These are phyloP conservation scores for Euthynnus affinis DNA, from an alignment of 2,797 vertebrate species.

Conservation along the genomic window DNA sequence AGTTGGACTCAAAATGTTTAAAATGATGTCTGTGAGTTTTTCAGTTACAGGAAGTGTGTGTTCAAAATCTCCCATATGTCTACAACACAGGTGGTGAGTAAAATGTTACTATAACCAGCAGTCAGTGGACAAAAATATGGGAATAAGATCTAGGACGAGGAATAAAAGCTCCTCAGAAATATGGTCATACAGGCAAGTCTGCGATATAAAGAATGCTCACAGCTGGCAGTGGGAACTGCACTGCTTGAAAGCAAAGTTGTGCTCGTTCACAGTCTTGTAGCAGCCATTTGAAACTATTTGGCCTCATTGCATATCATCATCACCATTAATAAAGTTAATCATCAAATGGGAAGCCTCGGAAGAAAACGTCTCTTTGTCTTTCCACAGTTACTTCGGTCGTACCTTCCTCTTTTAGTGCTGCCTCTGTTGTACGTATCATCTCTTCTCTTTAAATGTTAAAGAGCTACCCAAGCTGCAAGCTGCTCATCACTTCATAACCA, in stretches of 20 bases:
- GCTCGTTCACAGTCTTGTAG: background rate
- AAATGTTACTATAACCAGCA: too few species aligned
- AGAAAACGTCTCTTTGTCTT: background rate
- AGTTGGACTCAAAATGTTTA: background rate
- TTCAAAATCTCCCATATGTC: background rate
- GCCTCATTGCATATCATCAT: background rate
- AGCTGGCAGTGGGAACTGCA: background rate
- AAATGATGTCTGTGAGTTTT: background rate
- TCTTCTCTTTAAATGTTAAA: constrained; percentile 30
- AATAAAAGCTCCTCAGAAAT: background rate
- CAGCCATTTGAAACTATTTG: background rate
- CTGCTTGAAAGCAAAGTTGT: background rate
- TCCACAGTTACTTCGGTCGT: background rate
- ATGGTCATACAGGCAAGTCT: background rate
- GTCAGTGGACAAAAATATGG: too few species aligned
- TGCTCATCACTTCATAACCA: background rate
- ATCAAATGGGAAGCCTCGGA: background rate
- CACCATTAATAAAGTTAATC: background rate
- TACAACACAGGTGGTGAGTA: too few species aligned
- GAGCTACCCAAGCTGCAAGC: background rate
- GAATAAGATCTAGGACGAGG: background rate
- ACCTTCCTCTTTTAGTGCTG: background rate
- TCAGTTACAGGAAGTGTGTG: too few species aligned
- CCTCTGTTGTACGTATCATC: constrained; percentile 9
- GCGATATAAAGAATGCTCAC: background rate